Conservation (phyloP, 1,140 invertebrate species). For the Heliconius eleuchia region DNA sequence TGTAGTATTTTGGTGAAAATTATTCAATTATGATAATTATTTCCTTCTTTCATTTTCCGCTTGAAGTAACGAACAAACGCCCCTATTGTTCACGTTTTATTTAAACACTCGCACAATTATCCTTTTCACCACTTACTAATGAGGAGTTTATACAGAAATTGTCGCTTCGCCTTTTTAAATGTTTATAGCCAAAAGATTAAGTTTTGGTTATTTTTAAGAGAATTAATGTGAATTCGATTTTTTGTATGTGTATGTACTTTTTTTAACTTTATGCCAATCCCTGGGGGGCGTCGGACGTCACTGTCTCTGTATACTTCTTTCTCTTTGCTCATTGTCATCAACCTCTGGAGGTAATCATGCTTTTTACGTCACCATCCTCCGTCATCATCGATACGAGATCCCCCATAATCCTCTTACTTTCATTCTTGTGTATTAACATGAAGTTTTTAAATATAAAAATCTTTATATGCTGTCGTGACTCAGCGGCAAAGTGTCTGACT, state of each 20-base stretch:
- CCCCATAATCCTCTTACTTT: no score
- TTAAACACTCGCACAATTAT: constrained; percentile 12
- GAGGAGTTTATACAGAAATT: not conserved
- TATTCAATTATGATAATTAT: constrained; percentile 10
- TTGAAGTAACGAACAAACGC: constrained; percentile 12
- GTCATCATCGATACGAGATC: no score
- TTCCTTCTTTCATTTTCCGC: constrained; percentile 6
- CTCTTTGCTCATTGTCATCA: no score
- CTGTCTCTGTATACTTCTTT: no score
- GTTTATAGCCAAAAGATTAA: not conserved
- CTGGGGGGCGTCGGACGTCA: no score
- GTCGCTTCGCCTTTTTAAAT: not conserved
- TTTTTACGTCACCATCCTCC: no score
- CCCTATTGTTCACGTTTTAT: constrained; percentile 3
- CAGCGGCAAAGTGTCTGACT: no score
- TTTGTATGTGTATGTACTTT: not conserved
- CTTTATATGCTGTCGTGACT: no score
- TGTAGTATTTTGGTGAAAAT: not conserved
- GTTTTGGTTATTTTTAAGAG: not conserved
- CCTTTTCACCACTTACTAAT: constrained; percentile 11
- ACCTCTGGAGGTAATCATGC: no score
- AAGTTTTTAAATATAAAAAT: no score
- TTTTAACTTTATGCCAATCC: no score
- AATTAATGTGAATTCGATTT: not conserved
- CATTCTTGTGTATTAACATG: no score